Evolutionary conservation across 30 jellyfish, hydroid and myxozoan species (phyloP).

Genomic region (Aurelia aurita): DNA sequence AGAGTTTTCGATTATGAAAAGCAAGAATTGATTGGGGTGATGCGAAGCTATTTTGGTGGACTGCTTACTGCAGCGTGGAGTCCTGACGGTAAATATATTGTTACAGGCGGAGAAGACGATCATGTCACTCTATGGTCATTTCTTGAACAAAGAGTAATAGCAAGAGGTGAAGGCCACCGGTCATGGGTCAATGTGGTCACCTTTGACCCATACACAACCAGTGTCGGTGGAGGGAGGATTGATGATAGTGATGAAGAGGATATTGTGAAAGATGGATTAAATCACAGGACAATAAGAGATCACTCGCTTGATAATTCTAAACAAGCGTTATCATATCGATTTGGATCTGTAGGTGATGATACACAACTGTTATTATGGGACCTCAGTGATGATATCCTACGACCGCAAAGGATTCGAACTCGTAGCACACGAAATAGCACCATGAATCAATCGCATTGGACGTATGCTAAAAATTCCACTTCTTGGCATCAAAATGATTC

Average conservation of each 20-base stretch:
- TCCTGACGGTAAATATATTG: slow-evolving; percentile 95
- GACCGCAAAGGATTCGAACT: slow-evolving; percentile 90
- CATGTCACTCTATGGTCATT: slow-evolving; percentile 96
- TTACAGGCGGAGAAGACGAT: slow-evolving; percentile 98
- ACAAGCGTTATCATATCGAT: slow-evolving; percentile 74
- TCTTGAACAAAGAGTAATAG: slow-evolving; percentile 89
- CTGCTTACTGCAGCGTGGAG: slow-evolving; percentile 95
- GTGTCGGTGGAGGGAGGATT: slow-evolving; percentile 57
- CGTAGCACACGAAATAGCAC: slow-evolving; percentile 88
- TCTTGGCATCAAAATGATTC: slow-evolving; percentile 34
- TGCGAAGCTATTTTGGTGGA: slow-evolving; percentile 97
- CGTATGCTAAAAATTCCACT: slow-evolving; percentile 65
- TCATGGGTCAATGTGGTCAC: slow-evolving; percentile 97
- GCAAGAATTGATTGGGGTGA: slow-evolving; percentile 85
- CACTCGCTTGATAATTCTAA: slow-evolving; percentile 43
- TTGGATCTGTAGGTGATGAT: slow-evolving; percentile 99
- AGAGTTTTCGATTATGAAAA: slow-evolving; percentile 91
- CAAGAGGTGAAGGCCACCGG: slow-evolving; percentile 97
- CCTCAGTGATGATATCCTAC: slow-evolving; percentile 83
- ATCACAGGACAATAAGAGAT: slow-evolving; percentile 41
- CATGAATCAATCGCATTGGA: slow-evolving; percentile 73
- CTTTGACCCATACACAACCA: slow-evolving; percentile 93
- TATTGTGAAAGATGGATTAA: slow-evolving; percentile 35
- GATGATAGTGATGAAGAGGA: slow-evolving; percentile 90
- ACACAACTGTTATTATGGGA: slow-evolving; percentile 96